A percentile compares a stretch with the other conserved stretches of the same genome.
Evolutionary conservation across 2,888 invertebrate genomes (phyloP).

Genomic region (Uloborus plumipes): DNA sequence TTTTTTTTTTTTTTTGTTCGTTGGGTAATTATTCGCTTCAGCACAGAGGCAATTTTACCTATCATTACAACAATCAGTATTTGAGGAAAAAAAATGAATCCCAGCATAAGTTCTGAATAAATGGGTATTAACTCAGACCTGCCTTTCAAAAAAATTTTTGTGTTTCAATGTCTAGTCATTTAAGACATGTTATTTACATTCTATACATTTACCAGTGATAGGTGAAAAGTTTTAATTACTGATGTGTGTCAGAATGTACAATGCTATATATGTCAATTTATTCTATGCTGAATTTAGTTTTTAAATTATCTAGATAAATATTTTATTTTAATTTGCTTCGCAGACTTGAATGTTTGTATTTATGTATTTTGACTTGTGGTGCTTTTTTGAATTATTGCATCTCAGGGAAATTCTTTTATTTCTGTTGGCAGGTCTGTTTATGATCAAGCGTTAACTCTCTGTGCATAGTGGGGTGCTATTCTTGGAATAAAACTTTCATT

Average conservation of each 20-base stretch:
- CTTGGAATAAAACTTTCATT: too few relatives aligned
- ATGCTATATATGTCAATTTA: too few relatives aligned
- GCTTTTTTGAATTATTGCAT: conserved; percentile 61
- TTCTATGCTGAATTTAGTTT: too few relatives aligned
- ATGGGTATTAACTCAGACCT: conserved; percentile 62
- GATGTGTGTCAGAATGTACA: too few relatives aligned
- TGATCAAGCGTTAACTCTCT: conserved; percentile 16
- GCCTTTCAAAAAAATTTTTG: conserved; percentile 55
- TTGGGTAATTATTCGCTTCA: too few relatives aligned
- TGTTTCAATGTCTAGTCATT: conserved; percentile 63
- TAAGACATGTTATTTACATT: conserved; percentile 51
- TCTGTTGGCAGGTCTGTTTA: conserved; percentile 63
- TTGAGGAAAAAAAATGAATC: conserved; percentile 50
- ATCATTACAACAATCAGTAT: too few relatives aligned
- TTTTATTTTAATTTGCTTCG: too few relatives aligned
- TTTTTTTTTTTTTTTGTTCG: too few relatives aligned
- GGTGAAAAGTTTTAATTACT: too few relatives aligned
- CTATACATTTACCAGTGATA: not conserved
- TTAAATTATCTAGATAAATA: too few relatives aligned
- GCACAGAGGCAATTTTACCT: too few relatives aligned
- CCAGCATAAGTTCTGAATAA: conserved; percentile 30
- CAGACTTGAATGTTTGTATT: not conserved
- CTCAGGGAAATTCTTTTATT: conserved; percentile 63
- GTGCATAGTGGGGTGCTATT: conserved; percentile 44
- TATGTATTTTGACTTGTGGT: conserved; percentile 41